Conservation (phyloP, 2,113 vertebrate genomes). For the Edolisoma coerulescens region DNA sequence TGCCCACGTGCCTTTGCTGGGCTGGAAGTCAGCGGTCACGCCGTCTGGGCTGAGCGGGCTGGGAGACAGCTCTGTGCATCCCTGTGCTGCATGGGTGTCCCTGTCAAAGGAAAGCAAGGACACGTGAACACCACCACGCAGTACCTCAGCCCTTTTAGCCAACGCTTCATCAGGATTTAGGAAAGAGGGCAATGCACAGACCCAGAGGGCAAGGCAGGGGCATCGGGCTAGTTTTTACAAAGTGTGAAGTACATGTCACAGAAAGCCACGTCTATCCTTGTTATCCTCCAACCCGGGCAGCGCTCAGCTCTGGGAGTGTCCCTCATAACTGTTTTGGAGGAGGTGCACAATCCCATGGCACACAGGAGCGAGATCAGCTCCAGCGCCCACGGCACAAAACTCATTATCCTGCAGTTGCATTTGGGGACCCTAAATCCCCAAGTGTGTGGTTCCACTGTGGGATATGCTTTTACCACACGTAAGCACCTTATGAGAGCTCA, state of each 20-base stretch:
- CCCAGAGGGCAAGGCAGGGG: not conserved
- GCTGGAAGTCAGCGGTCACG: constrained; percentile 16
- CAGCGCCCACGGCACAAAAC: not conserved
- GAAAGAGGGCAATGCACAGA: not conserved
- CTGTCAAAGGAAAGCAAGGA: constrained; percentile 43
- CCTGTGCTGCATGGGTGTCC: constrained; percentile 54
- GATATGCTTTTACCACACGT: not conserved
- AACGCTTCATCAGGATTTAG: not conserved
- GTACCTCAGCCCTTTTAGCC: not conserved
- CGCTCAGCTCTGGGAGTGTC: not conserved
- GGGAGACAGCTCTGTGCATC: not conserved
- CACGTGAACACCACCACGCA: not conserved
- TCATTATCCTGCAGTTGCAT: not conserved
- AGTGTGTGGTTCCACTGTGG: not conserved
- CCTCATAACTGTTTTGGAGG: not conserved
- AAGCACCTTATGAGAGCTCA: not conserved
- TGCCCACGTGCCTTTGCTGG: constrained; percentile 50
- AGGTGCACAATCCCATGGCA: not conserved
- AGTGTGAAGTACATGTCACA: not conserved
- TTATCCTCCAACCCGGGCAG: not conserved
- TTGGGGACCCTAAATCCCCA: not conserved
- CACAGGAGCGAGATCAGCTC: not conserved
- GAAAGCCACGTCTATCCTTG: not conserved
- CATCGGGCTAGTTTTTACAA: not conserved
- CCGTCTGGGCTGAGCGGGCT: not conserved